phyloP scores from a whole-genome alignment of 2,113 vertebrate genomes.

The Pogona vitticeps region DNA sequence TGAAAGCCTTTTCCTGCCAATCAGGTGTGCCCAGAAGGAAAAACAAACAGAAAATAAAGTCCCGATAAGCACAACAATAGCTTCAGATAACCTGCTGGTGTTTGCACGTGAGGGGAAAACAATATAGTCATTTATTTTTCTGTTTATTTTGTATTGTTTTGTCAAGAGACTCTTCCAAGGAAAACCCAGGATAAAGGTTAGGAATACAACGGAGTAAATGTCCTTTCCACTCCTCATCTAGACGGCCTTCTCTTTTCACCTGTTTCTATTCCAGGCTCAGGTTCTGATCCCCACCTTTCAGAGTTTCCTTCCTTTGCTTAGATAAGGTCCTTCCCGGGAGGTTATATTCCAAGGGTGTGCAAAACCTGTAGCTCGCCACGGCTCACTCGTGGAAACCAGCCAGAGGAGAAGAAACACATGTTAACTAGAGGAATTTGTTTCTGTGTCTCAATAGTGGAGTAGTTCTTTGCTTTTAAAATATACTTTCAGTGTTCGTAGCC shows the following conservation, averaged over 20 bases:
- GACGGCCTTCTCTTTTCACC: neutral
- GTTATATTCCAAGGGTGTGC: neutral
- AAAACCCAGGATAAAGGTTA: slow-evolving; percentile 10
- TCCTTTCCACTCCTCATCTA: no score
- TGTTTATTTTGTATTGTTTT: slow-evolving; percentile 24
- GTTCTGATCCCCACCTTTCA: neutral
- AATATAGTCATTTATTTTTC: fast-evolving
- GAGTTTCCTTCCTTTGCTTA: slow-evolving; percentile 44
- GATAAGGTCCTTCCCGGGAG: neutral
- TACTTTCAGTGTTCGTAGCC: neutral
- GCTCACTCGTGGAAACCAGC: neutral
- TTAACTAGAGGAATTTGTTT: neutral
- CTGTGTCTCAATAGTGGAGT: neutral
- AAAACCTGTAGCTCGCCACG: neutral
- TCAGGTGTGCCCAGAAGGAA: slow-evolving; percentile 65
- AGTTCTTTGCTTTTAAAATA: neutral
- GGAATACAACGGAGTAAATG: neutral
- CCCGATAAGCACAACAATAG: slow-evolving; percentile 54
- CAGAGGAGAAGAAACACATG: neutral
- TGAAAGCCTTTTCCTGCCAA: slow-evolving; percentile 63
- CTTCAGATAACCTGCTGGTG: neutral
- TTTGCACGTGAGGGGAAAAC: neutral
- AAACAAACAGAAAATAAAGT: slow-evolving; percentile 71
- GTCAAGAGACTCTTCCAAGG: slow-evolving; percentile 46
- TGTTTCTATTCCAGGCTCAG: slow-evolving; percentile 34